Conservation (phyloP, 2,888 invertebrate genomes). For the Bugulina stolonifera region DNA sequence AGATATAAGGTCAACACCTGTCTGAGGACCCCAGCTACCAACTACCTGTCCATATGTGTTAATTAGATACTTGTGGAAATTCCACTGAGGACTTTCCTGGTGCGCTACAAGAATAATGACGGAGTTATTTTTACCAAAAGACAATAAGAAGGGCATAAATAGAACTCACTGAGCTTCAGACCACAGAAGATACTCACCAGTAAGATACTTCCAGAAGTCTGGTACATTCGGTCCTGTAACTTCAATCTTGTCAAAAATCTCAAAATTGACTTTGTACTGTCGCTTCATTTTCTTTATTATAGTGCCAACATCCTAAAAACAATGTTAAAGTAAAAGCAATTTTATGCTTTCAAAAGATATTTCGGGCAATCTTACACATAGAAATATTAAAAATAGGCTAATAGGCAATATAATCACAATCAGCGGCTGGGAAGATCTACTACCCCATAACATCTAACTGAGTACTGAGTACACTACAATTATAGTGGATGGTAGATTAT, state of each 20-base stretch:
- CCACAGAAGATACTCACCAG: slow-evolving; percentile 36
- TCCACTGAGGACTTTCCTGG: slow-evolving; percentile 55
- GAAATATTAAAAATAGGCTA: too few relatives aligned
- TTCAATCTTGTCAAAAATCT: slow-evolving; percentile 55
- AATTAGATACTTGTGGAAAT: slow-evolving; percentile 58
- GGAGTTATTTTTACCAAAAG: too few relatives aligned
- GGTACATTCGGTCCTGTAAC: slow-evolving; percentile 49
- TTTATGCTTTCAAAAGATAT: too few relatives aligned
- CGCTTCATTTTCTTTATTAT: slow-evolving; percentile 49
- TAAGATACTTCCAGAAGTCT: slow-evolving; percentile 48
- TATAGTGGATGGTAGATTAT: neutral
- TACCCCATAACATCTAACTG: too few relatives aligned
- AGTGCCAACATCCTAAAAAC: slow-evolving; percentile 44
- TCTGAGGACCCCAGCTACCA: slow-evolving; percentile 52
- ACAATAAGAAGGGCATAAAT: too few relatives aligned
- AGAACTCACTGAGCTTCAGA: too few relatives aligned
- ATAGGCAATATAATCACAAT: too few relatives aligned
- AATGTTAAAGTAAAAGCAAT: too few relatives aligned
- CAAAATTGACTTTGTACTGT: slow-evolving; percentile 54
- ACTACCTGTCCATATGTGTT: slow-evolving; percentile 53
- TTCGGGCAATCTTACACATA: too few relatives aligned
- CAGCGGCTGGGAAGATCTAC: too few relatives aligned
- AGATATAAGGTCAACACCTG: neutral
- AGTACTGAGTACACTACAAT: too few relatives aligned
- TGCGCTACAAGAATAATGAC: too few relatives aligned